Evolutionary conservation across 2,888 invertebrate species (phyloP).

Genomic region (Buathra laborator): DNA sequence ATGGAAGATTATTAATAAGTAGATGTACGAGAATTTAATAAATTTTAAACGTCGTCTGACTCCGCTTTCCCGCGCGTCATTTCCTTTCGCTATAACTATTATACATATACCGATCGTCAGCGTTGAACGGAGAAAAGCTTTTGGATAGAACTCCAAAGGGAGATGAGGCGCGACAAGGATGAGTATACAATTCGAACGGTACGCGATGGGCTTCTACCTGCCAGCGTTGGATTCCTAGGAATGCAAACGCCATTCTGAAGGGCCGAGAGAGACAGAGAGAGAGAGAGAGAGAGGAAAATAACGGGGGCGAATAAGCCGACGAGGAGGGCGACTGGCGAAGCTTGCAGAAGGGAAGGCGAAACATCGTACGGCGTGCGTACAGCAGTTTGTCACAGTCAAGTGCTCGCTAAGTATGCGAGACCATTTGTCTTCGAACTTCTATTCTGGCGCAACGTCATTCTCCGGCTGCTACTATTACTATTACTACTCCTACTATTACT

Average conservation of each 20-base stretch:
- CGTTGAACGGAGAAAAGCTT: constrained; percentile 1
- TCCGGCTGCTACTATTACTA: constrained; percentile 38
- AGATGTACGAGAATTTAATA: constrained; percentile 7
- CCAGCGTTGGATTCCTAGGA: constrained; percentile 63
- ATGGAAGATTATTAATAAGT: constrained; percentile 34
- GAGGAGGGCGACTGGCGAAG: constrained; percentile 35
- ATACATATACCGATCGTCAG: not conserved
- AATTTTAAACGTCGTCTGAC: constrained; percentile 19
- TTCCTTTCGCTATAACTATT: not conserved
- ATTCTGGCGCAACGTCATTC: constrained; percentile 77
- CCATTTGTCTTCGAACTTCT: constrained; percentile 82
- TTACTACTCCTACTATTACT: constrained; percentile 1
- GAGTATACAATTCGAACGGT: constrained; percentile 13
- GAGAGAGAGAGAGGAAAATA: too few species aligned
- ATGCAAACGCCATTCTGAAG: constrained; percentile 62
- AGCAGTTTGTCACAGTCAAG: constrained; percentile 84
- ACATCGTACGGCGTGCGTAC: constrained; percentile 68
- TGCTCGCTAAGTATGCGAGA: constrained; percentile 82
- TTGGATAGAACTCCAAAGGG: constrained; percentile 18
- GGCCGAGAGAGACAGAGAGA: constrained; percentile 2
- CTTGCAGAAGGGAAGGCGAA: constrained; percentile 45
- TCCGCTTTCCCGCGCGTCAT: not conserved
- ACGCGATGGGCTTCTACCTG: constrained; percentile 25
- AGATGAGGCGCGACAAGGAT: constrained; percentile 26
- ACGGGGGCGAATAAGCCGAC: not conserved